Evolutionary conservation across 2,113 vertebrate genomes (phyloP).

Genomic region (Chaetodon trifascialis): DNA sequence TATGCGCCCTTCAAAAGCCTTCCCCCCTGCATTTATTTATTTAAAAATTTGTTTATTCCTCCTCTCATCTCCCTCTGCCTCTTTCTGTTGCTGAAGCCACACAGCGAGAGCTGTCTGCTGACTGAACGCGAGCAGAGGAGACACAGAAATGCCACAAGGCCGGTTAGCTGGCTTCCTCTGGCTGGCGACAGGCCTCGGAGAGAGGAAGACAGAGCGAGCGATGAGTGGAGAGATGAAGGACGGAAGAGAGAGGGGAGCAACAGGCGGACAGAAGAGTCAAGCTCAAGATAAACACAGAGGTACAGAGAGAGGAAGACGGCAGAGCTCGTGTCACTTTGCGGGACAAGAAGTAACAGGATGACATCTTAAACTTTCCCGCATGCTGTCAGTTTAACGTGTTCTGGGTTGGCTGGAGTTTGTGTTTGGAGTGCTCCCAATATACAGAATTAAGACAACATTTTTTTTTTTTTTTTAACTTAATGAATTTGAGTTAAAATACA

Average conservation of each 20-base stretch:
- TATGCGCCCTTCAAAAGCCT: slow-evolving; percentile 75
- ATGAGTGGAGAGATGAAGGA: slow-evolving; percentile 4
- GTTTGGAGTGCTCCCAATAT: background rate
- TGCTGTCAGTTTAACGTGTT: background rate
- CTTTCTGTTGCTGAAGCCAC: slow-evolving; percentile 48
- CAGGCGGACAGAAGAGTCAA: background rate
- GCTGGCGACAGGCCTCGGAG: slow-evolving; percentile 48
- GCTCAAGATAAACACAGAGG: background rate
- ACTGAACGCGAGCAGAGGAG: slow-evolving; percentile 54
- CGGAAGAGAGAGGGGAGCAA: background rate
- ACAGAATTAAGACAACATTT: background rate
- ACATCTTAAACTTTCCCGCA: background rate
- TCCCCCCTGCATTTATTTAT: slow-evolving; percentile 77
- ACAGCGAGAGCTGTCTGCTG: slow-evolving; percentile 67
- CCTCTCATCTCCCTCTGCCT: slow-evolving; percentile 68
- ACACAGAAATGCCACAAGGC: slow-evolving; percentile 64
- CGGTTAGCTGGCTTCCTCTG: slow-evolving; percentile 62
- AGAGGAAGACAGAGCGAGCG: background rate
- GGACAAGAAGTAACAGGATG: background rate
- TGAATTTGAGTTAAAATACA: background rate
- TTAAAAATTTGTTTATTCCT: slow-evolving; percentile 80
- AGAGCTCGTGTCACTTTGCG: background rate
- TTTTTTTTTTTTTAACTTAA: background rate
- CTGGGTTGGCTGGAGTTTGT: background rate
- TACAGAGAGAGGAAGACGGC: background rate